Percentiles rank a stretch among this genome's conserved stretches.
Evolutionary conservation across 1,140 invertebrate species (phyloP).

Genomic region (Pseudomyrmex flavicornis): DNA sequence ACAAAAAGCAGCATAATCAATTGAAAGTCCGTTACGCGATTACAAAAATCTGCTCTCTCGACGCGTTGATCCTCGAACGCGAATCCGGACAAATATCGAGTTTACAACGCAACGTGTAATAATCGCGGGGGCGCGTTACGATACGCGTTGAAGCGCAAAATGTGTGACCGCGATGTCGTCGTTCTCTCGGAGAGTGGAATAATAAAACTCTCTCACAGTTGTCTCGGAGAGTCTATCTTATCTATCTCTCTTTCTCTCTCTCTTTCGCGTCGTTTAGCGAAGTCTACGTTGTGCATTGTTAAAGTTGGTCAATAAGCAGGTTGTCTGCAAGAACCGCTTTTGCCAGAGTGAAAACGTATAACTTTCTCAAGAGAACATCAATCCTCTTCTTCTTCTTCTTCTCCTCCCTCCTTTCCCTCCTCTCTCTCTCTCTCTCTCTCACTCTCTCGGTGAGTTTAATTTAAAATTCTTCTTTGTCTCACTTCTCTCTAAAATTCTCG

Average conservation of each 20-base stretch:
- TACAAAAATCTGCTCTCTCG: neutral
- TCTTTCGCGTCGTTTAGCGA: constrained; percentile 3
- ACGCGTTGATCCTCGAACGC: constrained; percentile 1
- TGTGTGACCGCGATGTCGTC: constrained; percentile 66
- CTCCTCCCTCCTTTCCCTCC: too few species aligned
- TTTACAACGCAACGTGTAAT: constrained; percentile 82
- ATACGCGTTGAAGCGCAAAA: constrained; percentile 62
- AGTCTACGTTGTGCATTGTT: constrained; percentile 33
- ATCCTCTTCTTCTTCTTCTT: neutral
- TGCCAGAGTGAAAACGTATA: constrained; percentile 3
- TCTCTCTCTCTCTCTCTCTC: too few species aligned
- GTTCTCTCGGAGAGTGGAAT: constrained; percentile 41
- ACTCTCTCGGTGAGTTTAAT: neutral
- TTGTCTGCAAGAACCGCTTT: constrained; percentile 8
- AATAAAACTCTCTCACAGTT: constrained; percentile 24
- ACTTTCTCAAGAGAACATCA: neutral
- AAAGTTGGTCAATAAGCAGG: constrained; percentile 14
- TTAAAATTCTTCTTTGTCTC: constrained; percentile 20
- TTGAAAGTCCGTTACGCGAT: constrained; percentile 1
- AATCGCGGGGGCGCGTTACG: constrained; percentile 78
- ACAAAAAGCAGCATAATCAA: constrained; percentile 33
- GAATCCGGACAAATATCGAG: constrained; percentile 77
- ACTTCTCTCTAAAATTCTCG: neutral
- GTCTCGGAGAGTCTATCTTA: neutral
- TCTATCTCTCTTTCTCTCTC: too few species aligned